A percentile compares a stretch with the other conserved stretches of the same genome.
Evolutionary conservation across 2,888 invertebrate species (phyloP).

Genomic region (Lumbricus terrestris): DNA sequence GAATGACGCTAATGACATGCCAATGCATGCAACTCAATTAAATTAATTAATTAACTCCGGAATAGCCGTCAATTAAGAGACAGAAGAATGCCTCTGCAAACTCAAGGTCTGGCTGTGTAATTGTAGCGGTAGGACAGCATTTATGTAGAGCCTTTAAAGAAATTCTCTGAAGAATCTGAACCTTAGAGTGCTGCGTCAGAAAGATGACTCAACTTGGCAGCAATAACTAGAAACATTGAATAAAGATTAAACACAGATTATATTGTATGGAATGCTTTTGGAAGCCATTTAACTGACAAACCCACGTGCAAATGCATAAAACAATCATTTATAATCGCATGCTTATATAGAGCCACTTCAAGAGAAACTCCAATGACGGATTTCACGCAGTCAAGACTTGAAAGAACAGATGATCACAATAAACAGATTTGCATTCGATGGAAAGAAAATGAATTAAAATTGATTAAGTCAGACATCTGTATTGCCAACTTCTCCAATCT

Average conservation of each 20-base stretch:
- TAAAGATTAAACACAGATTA: background rate
- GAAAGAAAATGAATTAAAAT: background rate
- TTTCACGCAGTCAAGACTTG: background rate
- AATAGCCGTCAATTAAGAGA: background rate
- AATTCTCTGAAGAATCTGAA: background rate
- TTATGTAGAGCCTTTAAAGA: background rate
- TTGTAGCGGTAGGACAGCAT: background rate
- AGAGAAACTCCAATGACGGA: background rate
- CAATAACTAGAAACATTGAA: background rate
- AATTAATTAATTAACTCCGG: too few species aligned
- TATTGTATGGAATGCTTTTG: background rate
- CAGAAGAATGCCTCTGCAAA: background rate
- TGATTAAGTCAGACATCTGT: background rate
- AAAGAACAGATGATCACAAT: background rate
- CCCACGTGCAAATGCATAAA: background rate
- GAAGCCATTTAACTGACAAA: background rate
- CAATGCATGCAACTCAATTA: too few species aligned
- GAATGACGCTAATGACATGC: too few species aligned
- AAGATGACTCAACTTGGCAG: too few species aligned
- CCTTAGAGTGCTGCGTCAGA: background rate
- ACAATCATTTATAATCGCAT: background rate
- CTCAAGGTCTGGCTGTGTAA: background rate
- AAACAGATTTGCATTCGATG: background rate
- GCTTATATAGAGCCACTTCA: background rate
- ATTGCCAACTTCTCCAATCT: background rate